These are phyloP conservation scores for Eupithecia tripunctaria DNA, from an alignment of 2,888 invertebrate species.

Conservation along the genomic window DNA sequence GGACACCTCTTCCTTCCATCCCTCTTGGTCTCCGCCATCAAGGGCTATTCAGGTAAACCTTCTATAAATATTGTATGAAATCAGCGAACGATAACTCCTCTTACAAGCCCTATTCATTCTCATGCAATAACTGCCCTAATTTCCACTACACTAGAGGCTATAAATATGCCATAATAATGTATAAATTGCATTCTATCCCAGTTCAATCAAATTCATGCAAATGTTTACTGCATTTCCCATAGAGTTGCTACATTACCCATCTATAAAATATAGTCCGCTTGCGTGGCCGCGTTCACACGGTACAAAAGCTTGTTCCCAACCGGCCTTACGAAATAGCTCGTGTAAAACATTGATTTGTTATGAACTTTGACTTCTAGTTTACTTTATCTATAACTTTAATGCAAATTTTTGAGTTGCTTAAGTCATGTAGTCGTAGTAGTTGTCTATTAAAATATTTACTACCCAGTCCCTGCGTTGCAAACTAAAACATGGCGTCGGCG, in stretches of 20 bases:
- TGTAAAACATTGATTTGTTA: neutral
- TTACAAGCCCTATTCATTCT: neutral
- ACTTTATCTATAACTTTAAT: neutral
- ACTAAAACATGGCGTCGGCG: neutral
- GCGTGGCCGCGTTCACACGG: conserved; percentile 81
- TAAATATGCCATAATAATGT: conserved; percentile 17
- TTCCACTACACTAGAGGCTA: neutral
- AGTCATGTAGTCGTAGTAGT: neutral
- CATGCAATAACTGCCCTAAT: conserved; percentile 17
- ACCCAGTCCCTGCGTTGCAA: neutral
- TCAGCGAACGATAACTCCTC: neutral
- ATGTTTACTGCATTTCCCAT: conserved; percentile 58
- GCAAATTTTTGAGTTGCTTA: neutral
- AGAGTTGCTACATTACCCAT: conserved; percentile 65
- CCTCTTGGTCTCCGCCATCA: neutral
- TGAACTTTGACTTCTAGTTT: neutral
- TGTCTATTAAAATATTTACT: neutral
- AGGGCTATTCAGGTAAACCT: neutral
- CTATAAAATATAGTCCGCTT: conserved; percentile 71
- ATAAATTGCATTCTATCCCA: conserved; percentile 9
- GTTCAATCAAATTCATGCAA: conserved; percentile 38
- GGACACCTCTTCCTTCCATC: too few species aligned
- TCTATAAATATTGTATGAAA: neutral
- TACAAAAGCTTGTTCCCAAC: conserved; percentile 68
- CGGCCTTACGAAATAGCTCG: conserved; percentile 39